Base-by-base conservation (phyloP, 2,797 vertebrate species). In the Xenops minutus region DNA sequence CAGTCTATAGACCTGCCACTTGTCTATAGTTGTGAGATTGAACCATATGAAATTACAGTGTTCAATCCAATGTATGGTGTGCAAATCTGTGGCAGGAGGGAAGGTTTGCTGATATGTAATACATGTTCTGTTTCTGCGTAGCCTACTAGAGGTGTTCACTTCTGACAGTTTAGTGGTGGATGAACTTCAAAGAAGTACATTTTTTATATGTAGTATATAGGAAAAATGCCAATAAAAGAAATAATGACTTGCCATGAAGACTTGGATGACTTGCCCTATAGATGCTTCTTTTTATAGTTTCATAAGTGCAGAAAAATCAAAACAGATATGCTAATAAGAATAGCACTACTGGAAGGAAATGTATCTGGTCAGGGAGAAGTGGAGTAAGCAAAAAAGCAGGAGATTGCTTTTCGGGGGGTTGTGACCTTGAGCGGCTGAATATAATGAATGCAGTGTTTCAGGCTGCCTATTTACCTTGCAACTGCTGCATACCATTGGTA, bases 381-480 rank as follows among this genome's bases (percentile, higher is more conserved):
- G 30, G 55, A 44, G n/a, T 81, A 67, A 78, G 84, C 59, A 81
- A 75, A 89, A 71, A 80, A 83, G 43, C 37, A 78, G 90, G 82
- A 89, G 78, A 92, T 95, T 74, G 73, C 44, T 69, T 96, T 95
- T 66, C 80, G 67, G 59, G 63, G 48, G 87, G 62, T 80, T 96
- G 22, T 91, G 94, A 91, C 93, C 90, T 92, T 93, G 44, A 61
- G 59, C 0, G 4, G 27, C 51, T 72, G 84, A 39, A 49, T 63
- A 92, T 88, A 96, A 91, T 88, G 86, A 64, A 34, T 34, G 41
- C 59, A 93, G 83, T 93, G 93, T 95, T 95, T 86, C 75, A 79
- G 49, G 39, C 85, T 13, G n/a, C 69, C 62, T 93, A 88, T 93
- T 88, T 88, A 88, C 92, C 85, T 95, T 80, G 17, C 67, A 10